Percentiles rank a stretch among this genome's conserved stretches.
phyloP scores from a whole-genome alignment of 1,140 invertebrate genomes.

The Euwallacea fornicatus region DNA sequence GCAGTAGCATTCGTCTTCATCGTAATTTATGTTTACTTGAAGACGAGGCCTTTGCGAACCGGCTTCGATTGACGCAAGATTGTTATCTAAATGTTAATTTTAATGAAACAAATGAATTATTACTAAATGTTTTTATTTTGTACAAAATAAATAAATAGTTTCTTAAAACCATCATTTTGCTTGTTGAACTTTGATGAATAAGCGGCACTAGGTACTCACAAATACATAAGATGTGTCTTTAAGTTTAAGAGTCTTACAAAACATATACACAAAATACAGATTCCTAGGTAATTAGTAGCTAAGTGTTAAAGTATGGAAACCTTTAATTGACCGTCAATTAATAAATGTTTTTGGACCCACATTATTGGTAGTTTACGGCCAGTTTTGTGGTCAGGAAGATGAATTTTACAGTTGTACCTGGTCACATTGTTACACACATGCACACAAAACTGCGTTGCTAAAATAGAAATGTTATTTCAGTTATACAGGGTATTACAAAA shows the following conservation, averaged over 20 bases:
- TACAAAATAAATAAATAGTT: conserved; percentile 41
- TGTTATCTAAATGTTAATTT: neutral
- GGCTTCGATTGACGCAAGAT: conserved; percentile 36
- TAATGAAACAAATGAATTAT: conserved; percentile 6
- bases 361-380: no score
- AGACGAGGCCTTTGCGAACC: conserved; percentile 63
- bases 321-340: conserved; percentile 1
- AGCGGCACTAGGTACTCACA: conserved; percentile 18
- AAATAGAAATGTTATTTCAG: no score
- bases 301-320: conserved; percentile 26
- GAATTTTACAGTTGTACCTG: no score
- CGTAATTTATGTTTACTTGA: conserved; percentile 74
- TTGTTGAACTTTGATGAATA: neutral
- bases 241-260: conserved; percentile 34
- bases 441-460: no score
- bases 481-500: no score
- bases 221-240: conserved; percentile 8
- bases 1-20: conserved; percentile 71
- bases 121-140: conserved; percentile 37
- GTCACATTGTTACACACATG: no score
- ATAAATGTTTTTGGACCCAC: neutral
- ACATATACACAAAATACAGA: conserved; percentile 42
- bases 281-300: conserved; percentile 13
- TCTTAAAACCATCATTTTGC: conserved; percentile 33
- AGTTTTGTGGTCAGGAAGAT: no score